phyloP scores from a whole-genome alignment of 2,888 invertebrate species.

The Ectemnius cavifrons region DNA sequence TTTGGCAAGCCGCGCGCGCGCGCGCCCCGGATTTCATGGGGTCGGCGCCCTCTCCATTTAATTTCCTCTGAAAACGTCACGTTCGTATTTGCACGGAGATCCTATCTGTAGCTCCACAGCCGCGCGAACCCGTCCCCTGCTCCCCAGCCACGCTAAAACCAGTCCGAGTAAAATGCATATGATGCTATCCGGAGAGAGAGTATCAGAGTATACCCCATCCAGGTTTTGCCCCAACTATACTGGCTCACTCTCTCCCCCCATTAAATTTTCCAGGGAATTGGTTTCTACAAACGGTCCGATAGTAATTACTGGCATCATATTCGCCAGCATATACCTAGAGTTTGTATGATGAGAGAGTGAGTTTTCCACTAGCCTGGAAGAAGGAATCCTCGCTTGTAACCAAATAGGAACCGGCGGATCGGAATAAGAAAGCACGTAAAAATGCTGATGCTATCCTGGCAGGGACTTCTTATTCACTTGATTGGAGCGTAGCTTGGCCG shows the following conservation, averaged over 20 bases:
- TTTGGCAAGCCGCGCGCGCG: conserved; percentile 8
- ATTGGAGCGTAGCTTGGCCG: conserved; percentile 1
- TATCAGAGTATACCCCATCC: no score
- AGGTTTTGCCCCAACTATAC: not conserved
- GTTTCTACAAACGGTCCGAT: conserved; percentile 18
- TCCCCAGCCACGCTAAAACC: conserved; percentile 24
- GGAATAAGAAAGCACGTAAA: conserved; percentile 21
- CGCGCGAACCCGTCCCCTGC: not conserved
- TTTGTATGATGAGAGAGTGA: no score
- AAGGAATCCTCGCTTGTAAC: conserved; percentile 7
- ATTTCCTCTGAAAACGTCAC: conserved; percentile 43
- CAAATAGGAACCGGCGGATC: not conserved
- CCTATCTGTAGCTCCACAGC: conserved; percentile 30
- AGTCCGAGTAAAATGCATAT: conserved; percentile 21
- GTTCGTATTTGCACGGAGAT: conserved; percentile 34
- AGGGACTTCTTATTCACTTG: conserved; percentile 9
- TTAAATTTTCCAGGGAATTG: conserved; percentile 42
- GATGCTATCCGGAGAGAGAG: conserved; percentile 4
- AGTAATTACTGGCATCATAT: conserved; percentile 2
- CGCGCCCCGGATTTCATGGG: not conserved
- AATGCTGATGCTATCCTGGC: conserved; percentile 16
- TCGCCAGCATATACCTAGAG: conserved; percentile 18
- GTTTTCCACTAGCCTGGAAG: no score
- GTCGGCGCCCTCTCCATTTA: conserved; percentile 29
- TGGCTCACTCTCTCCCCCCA: conserved; percentile 20